Conservation (phyloP, 2,888 invertebrate species). For the Ichneumoninae sp. region DNA sequence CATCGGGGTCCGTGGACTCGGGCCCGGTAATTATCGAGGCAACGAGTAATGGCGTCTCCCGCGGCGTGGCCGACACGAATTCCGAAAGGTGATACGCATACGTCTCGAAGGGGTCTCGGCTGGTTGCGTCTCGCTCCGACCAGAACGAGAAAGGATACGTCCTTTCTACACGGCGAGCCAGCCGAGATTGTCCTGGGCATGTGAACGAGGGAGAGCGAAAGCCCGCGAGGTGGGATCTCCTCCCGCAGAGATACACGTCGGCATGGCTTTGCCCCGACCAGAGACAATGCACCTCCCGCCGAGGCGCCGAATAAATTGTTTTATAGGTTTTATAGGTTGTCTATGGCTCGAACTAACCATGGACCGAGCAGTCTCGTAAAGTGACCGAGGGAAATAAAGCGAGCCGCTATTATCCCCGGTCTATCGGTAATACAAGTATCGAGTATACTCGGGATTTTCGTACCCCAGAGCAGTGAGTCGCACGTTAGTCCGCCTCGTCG, state of each 20-base stretch:
- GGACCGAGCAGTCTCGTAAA: slow-evolving; percentile 37
- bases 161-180: background rate
- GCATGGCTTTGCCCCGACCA: slow-evolving; percentile 72
- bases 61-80: slow-evolving; percentile 80
- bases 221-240: slow-evolving; percentile 23
- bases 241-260: slow-evolving; percentile 67
- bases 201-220: slow-evolving; percentile 37
- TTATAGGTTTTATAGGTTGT: slow-evolving; percentile 66
- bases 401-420: slow-evolving; percentile 60
- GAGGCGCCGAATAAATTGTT: slow-evolving; percentile 80
- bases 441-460: slow-evolving; percentile 51
- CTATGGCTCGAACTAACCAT: slow-evolving; percentile 35
- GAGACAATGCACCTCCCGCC: slow-evolving; percentile 79
- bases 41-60: slow-evolving; percentile 73
- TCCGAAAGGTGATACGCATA: slow-evolving; percentile 80
- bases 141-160: slow-evolving; percentile 24
- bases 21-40: slow-evolving; percentile 80
- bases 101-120: slow-evolving; percentile 67
- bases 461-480: slow-evolving; percentile 46
- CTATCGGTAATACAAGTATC: slow-evolving; percentile 47
- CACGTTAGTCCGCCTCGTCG: slow-evolving; percentile 49
- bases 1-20: slow-evolving; percentile 32
- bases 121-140: background rate
- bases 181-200: slow-evolving; percentile 25
- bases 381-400: slow-evolving; percentile 22